Evolutionary conservation across 2,888 invertebrate genomes (phyloP), one percentile per base, ranked within the genome.

Genomic region (Drosophila algonquin): DNA sequence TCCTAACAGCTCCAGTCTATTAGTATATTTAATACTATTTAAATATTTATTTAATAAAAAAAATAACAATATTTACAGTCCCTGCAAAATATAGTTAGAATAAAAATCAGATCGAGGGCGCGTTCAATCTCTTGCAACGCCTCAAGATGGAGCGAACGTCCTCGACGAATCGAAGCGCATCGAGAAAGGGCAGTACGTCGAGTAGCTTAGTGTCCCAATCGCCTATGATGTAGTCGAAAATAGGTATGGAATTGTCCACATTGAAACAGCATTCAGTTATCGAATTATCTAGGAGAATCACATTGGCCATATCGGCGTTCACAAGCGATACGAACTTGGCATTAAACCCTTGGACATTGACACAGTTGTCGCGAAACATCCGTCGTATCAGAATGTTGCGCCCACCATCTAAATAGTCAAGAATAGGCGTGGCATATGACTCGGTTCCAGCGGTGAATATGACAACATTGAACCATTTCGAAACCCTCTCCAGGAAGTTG

Each of bases 101-200:
- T 27, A 27, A 8, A 30, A 30, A 30, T 30, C 30, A 30, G 8
- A 8, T 12, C 12, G 35, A 35, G 35, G 5, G 40, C n/a, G 40
- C n/a, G 14, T 14, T 40, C 40, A 40, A 40, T n/a, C 1, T 2
- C 7, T 40, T 40, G 40, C 40, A n/a, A n/a, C 78, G 70, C 0
- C 47, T 32, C 32, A 78, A 30, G 7, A 78, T 10, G 2, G 76
- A 68, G 8, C 78, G 76, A 0, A 79, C 78, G 47, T 79, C 78
- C 0, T 14, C n/a, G 0, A 67, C 73, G 24, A 76, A 79, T 1
- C 78, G 62, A 0, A 79, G 30, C 0, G 74, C 73, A 30, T 79
- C 78, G 2, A 79, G 56, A 1, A 79, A 54, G 35, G 71, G 73
- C 63, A 79, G 30, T 60, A 74, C 47, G 12, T 63, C 12, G 51